phyloP scores from a whole-genome alignment of 2,113 vertebrate genomes.

The Ceyx melanurus region DNA sequence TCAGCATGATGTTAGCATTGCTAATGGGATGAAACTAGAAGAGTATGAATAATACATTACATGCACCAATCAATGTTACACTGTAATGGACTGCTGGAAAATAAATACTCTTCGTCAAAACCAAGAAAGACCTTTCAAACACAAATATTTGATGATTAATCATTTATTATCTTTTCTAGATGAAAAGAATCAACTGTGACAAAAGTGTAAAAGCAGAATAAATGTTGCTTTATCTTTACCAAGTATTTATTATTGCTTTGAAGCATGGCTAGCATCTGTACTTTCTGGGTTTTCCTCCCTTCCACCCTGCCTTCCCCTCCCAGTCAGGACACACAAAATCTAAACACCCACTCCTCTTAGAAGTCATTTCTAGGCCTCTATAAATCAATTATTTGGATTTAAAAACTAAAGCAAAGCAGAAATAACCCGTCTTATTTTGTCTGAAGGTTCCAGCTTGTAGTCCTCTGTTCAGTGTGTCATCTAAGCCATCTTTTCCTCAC shows the following conservation, averaged over 20 bases:
- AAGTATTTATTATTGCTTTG: conserved; percentile 46
- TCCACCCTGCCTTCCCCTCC: not conserved
- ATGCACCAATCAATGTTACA: conserved; percentile 62
- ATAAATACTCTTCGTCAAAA: conserved; percentile 70
- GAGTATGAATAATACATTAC: conserved; percentile 78
- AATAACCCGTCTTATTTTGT: not conserved
- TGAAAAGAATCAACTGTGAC: conserved; percentile 10
- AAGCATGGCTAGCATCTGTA: conserved; percentile 29
- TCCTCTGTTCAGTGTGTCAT: not conserved
- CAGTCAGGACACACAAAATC: not conserved
- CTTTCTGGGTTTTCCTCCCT: not conserved
- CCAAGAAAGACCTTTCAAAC: conserved; percentile 61
- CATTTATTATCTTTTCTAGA: conserved; percentile 45
- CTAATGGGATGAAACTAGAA: conserved; percentile 76
- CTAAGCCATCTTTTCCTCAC: not conserved
- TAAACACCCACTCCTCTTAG: not conserved
- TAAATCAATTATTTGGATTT: not conserved
- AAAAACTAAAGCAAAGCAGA: not conserved
- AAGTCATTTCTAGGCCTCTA: not conserved
- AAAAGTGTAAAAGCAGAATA: conserved; percentile 36
- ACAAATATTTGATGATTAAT: conserved; percentile 53
- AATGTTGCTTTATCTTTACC: conserved; percentile 31
- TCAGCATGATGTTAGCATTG: conserved; percentile 51
- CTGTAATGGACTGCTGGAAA: conserved; percentile 68
- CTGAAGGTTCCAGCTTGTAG: not conserved